Evolutionary conservation across 2,113 vertebrate species (phyloP).

Genomic region (Ageneiosus marmoratus): DNA sequence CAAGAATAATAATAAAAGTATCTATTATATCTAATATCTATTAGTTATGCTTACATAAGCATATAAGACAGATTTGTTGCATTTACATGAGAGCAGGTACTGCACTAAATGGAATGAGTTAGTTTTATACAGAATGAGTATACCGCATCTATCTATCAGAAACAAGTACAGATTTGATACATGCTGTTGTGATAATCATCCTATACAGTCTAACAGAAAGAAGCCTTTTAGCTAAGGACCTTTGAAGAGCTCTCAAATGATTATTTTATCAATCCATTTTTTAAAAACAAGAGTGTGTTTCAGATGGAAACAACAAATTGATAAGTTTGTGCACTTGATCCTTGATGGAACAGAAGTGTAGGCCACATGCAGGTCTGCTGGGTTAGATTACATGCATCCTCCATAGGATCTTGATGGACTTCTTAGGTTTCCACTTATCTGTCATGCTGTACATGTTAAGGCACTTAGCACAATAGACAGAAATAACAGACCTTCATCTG

Average conservation of each 20-base stretch:
- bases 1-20: too few relatives aligned
- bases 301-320: background rate
- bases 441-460: conserved; percentile 1
- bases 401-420: conserved; percentile 5
- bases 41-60: too few relatives aligned
- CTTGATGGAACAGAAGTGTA: background rate
- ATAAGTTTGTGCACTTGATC: conserved; percentile 11
- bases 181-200: background rate
- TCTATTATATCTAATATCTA: too few relatives aligned
- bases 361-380: background rate
- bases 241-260: background rate
- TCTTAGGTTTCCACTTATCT: conserved; percentile 7
- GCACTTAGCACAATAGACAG: conserved; percentile 11
- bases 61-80: too few relatives aligned
- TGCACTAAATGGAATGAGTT: too few relatives aligned
- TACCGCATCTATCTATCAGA: too few relatives aligned
- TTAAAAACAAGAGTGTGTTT: background rate
- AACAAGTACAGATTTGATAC: background rate
- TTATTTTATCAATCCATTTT: background rate
- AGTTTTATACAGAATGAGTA: too few relatives aligned
- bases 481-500: background rate
- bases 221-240: background rate
- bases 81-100: too few relatives aligned
- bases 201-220: background rate
- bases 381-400: conserved; percentile 6